Evolutionary conservation across 2,113 vertebrate genomes (phyloP), one percentile per base, ranked within the genome.

Genomic region (Nyctibius bracteatus): DNA sequence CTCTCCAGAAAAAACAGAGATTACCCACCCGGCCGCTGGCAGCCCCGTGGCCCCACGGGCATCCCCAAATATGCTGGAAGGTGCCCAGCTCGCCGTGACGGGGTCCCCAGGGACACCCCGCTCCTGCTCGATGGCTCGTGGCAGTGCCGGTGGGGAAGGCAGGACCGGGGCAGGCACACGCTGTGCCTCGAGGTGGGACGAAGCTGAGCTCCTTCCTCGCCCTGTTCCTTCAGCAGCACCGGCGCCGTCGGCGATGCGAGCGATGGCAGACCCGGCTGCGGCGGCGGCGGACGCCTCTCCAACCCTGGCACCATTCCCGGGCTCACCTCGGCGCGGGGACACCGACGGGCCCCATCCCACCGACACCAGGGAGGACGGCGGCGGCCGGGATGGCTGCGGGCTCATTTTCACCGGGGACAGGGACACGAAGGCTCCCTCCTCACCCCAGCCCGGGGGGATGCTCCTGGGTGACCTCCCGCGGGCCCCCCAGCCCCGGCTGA

Each of bases 261-360:
- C 97, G 9, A 99, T 99, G 98, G 98, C 98, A 74, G 98, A 98
- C 55, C 94, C 70, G 54, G 95, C 93, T 89, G 89, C 82, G 62
- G 51, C 5, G 51, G 86, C 39, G 16, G 77, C 51, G 8, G 94
- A 91, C 3, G 65, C 82, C 30, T 88, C 73, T 52, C 88, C 88
- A 49, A 61, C 47, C 43, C 90, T 74, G 87, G 68, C 47, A 46
- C 61, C 92, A 1, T 80, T 30, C 33, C 91, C 73, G 2, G 63
- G 67, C 49, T 92, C 75, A 1, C 96, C 81, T 58, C 86, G 52
- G 35, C 93, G 20, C 0, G 71, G 92, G 62, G 67, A 79, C 63
- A 31, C 16, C 18, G 12, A 80, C 4, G 14, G 49, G 96, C 11
- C n/a, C 2, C 86, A 54, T 14, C 35, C 82, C 54, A 12, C 57